phyloP scores from a whole-genome alignment of 2,797 vertebrate genomes.

The Hafferia zeledoni region DNA sequence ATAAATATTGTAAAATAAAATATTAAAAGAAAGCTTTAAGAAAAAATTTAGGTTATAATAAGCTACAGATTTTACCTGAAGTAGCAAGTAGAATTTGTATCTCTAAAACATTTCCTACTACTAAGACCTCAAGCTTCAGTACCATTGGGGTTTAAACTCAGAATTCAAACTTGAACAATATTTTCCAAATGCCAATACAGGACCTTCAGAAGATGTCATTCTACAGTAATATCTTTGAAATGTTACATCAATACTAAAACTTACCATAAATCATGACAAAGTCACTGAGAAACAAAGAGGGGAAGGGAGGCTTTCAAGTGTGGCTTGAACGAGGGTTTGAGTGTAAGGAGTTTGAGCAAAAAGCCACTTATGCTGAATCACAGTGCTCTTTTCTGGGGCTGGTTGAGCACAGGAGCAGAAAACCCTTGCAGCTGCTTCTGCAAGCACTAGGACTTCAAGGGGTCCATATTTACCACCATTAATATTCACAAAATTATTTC shows the following conservation, averaged over 20 bases:
- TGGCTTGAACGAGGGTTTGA: neutral
- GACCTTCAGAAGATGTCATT: neutral
- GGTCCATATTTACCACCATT: neutral
- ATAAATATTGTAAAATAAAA: neutral
- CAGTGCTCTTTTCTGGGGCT: neutral
- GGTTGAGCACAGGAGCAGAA: neutral
- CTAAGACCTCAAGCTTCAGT: neutral
- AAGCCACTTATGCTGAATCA: neutral
- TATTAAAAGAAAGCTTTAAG: neutral
- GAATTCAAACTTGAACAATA: neutral
- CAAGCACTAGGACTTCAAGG: neutral
- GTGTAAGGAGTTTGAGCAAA: neutral
- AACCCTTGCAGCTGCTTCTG: neutral
- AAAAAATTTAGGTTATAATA: neutral
- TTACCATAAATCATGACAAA: neutral
- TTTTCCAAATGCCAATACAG: neutral
- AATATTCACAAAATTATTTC: neutral
- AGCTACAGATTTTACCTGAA: neutral
- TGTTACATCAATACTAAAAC: neutral
- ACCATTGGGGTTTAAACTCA: neutral
- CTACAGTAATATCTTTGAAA: neutral
- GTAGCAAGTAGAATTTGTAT: neutral
- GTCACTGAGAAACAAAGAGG: neutral
- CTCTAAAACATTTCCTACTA: neutral
- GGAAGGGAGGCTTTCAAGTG: neutral